Evolutionary conservation across 2,888 invertebrate genomes (phyloP).

Genomic region (Fabriciana adippe): DNA sequence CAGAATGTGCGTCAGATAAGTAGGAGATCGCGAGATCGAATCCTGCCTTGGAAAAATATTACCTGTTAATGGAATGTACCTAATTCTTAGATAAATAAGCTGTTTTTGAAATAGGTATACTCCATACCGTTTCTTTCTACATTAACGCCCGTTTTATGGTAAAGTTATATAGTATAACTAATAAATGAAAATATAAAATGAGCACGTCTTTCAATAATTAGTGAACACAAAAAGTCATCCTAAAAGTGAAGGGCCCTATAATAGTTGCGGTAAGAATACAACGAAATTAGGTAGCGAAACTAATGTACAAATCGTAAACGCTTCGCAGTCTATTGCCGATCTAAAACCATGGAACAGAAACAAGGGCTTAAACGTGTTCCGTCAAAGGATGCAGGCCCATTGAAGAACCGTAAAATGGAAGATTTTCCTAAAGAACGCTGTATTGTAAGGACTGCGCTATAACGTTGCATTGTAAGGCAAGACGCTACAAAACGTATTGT

Average conservation of each 20-base stretch:
- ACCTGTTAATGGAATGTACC: too few species aligned
- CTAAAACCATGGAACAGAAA: conserved; percentile 72
- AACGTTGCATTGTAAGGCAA: conserved; percentile 46
- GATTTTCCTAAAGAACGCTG: conserved; percentile 49
- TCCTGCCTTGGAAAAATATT: too few species aligned
- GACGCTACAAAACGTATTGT: conserved; percentile 51
- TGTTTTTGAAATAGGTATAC: too few species aligned
- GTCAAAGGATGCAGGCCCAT: conserved; percentile 62
- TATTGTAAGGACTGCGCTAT: conserved; percentile 42
- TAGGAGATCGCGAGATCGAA: too few species aligned
- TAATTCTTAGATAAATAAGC: too few species aligned
- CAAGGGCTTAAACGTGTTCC: conserved; percentile 50
- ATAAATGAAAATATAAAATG: neutral
- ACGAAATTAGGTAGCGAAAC: conserved; percentile 47
- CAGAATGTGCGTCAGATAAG: too few species aligned
- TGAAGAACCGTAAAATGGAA: conserved; percentile 67
- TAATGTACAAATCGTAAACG: conserved; percentile 44
- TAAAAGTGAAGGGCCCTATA: conserved; percentile 21
- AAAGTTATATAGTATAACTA: neutral
- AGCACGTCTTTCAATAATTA: neutral
- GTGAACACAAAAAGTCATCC: conserved; percentile 23
- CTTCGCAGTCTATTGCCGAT: conserved; percentile 60
- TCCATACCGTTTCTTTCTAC: too few species aligned
- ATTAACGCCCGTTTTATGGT: neutral
- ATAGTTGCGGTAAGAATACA: conserved; percentile 37